Conservation (phyloP, 2,113 vertebrate species). For the Mustelus asterias region DNA sequence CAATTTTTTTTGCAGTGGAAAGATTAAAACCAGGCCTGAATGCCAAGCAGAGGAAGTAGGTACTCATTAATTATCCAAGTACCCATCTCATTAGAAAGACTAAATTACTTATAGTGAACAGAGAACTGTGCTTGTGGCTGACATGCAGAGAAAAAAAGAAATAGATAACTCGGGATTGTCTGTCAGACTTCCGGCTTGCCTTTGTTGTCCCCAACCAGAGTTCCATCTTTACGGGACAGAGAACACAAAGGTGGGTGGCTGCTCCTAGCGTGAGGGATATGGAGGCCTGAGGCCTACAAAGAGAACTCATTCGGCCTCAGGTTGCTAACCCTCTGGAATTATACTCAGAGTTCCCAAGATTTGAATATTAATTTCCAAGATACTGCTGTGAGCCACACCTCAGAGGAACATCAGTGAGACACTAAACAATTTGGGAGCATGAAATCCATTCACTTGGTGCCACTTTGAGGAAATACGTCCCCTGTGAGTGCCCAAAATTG, state of each 20-base stretch:
- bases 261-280: not conserved
- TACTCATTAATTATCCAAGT: not conserved
- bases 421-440: not conserved
- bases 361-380: not conserved
- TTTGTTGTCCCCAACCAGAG: not conserved
- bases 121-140: not conserved
- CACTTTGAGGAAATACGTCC: not conserved
- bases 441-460: not conserved
- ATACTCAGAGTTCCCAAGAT: not conserved
- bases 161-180: not conserved
- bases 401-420: not conserved
- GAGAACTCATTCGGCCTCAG: too few relatives aligned
- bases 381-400: not conserved
- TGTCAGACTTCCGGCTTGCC: not conserved
- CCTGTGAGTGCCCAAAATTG: too few relatives aligned
- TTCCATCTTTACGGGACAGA: not conserved
- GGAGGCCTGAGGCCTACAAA: not conserved
- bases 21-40: conserved; percentile 16
- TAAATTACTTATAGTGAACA: conserved; percentile 5
- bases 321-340: not conserved
- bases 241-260: not conserved
- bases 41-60: not conserved
- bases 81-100: conserved; percentile 3
- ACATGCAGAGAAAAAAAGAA: not conserved
- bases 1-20: not conserved